These are phyloP conservation scores for Zosterops borbonicus DNA, from an alignment of 2,113 vertebrate genomes.

Conservation along the genomic window DNA sequence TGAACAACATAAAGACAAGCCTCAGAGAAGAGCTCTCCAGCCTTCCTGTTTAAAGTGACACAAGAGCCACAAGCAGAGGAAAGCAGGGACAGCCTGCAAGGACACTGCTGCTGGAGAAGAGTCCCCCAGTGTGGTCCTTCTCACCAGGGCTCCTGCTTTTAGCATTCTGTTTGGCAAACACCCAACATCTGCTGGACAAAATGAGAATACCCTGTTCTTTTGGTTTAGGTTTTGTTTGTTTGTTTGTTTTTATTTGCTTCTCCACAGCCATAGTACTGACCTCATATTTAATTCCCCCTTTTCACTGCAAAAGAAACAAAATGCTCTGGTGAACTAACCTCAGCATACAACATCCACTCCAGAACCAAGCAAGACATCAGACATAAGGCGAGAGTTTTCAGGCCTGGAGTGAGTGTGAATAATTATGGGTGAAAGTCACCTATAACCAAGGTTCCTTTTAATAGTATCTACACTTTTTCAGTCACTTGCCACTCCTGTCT, in stretches of 20 bases:
- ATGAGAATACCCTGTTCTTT: not conserved
- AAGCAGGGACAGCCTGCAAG: not conserved
- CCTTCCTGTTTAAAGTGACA: not conserved
- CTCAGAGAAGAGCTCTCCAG: not conserved
- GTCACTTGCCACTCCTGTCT: rapidly evolving
- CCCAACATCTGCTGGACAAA: not conserved
- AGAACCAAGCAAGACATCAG: not conserved
- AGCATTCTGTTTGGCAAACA: rapidly evolving
- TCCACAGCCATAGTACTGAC: not conserved
- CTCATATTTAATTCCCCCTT: not conserved
- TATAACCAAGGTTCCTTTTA: not conserved
- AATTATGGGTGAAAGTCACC: not conserved
- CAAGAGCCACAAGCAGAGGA: not conserved
- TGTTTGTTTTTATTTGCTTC: not conserved
- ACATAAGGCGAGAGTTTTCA: not conserved
- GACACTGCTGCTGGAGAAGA: not conserved
- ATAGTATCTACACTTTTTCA: not conserved
- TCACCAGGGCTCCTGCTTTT: not conserved
- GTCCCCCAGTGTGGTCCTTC: not conserved
- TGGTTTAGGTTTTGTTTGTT: no score
- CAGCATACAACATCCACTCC: not conserved
- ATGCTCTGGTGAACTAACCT: not conserved
- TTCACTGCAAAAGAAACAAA: not conserved
- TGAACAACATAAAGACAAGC: not conserved
- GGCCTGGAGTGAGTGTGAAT: not conserved